Evolutionary conservation across 2,888 invertebrate genomes (phyloP), one percentile per base, ranked within the genome.

Genomic region (Mesochorus sp.): DNA sequence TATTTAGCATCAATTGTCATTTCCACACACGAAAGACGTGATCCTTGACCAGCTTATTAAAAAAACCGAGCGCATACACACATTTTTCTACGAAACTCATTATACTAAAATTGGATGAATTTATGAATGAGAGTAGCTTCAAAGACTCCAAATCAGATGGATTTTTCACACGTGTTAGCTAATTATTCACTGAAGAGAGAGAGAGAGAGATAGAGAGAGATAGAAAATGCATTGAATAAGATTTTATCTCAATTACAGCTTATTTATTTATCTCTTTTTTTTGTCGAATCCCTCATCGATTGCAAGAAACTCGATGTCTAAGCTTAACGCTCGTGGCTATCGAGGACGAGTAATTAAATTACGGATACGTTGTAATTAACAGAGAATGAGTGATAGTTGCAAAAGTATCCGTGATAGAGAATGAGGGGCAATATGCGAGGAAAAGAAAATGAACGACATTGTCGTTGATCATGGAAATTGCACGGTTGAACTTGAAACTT

Each of bases 261-360:
- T 24, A 39, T 57, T 37, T 4, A 10, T 21, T n/a, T 8, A n/a
- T 1, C 21, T 28, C 2, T 24, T 28, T 28, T 53, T 28, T 28
- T 53, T 12, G 5, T 28, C 3, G 12, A 26, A 6, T 28, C 12
- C 53, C 3, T 39, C 49, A 44, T 59, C 55, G 34, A 74, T 67
- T 34, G 42, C 53, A 31, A 31, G 42, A 24, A 26, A 39, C 14
- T 28, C n/a, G 28, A 17, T 47, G 21, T 31, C 12, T 12, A 24
- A 42, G 42, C 68, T 78, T 66, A 31, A 64, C 78, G 74, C 70
- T 59, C 10, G 57, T 66, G 51, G 34, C 37, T 70, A 78, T 61
- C 74, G 70, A 53, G 78, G 70, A 78, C 78, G 59, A 53, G 70
- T 71, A 73, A 78, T 78, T 78, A 61, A 78, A 74, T 74, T 74